Conservation (phyloP, 1,140 invertebrate genomes). For the roundworm (Caenorhabditis elegans) region DNA sequence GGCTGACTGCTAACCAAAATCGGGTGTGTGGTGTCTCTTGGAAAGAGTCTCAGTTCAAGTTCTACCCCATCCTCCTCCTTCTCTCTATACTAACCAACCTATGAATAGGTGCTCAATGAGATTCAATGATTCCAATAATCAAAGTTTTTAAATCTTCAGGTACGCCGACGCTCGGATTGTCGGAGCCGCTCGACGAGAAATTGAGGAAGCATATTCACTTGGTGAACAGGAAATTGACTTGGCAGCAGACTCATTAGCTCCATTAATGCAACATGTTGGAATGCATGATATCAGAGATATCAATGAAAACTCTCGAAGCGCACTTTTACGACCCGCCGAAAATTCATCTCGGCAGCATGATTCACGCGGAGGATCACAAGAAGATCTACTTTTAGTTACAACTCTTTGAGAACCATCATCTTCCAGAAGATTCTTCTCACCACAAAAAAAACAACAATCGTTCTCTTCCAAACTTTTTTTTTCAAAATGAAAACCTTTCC, state of each 20-base stretch:
- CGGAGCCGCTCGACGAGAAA: slow-evolving; percentile 60
- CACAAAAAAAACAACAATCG: not conserved
- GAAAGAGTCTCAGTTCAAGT: slow-evolving; percentile 6
- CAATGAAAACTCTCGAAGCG: slow-evolving; percentile 63
- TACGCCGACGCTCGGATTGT: slow-evolving; percentile 62
- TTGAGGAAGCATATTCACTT: slow-evolving; percentile 62
- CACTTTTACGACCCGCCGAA: slow-evolving; percentile 52
- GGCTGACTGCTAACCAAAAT: slow-evolving; percentile 24
- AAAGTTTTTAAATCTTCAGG: slow-evolving; percentile 49
- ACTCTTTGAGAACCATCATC: slow-evolving; percentile 43
- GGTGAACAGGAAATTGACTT: slow-evolving; percentile 61
- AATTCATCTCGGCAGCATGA: slow-evolving; percentile 44
- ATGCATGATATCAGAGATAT: slow-evolving; percentile 62
- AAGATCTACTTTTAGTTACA: slow-evolving; percentile 58
- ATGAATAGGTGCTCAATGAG: slow-evolving; percentile 1
- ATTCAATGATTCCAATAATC: not conserved
- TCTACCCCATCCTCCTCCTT: slow-evolving; percentile 19
- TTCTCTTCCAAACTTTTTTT: not conserved
- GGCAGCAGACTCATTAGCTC: slow-evolving; percentile 52
- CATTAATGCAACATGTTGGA: slow-evolving; percentile 60
- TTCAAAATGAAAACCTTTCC: not conserved
- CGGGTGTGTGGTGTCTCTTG: not conserved
- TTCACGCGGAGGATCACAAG: slow-evolving; percentile 34
- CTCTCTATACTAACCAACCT: slow-evolving; percentile 32
- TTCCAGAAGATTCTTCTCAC: not conserved